Conservation (phyloP, 2,888 invertebrate genomes). For the Heliothis peltigera region DNA sequence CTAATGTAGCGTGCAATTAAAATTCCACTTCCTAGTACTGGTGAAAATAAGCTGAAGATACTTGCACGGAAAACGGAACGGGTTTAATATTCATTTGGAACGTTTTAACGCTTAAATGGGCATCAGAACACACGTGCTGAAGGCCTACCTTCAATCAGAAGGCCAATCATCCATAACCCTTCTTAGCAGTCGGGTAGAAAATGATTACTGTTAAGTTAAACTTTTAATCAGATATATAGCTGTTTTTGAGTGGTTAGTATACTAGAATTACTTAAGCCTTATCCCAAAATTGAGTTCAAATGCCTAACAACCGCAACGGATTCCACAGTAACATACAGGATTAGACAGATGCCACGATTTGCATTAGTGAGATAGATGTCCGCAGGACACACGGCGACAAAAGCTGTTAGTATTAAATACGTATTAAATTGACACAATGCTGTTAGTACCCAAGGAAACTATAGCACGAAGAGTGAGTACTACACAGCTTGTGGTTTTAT, state of each 20-base stretch:
- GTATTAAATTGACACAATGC: neutral
- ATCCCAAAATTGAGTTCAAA: conserved; percentile 17
- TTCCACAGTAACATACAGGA: conserved; percentile 6
- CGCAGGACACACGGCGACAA: neutral
- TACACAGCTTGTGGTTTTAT: neutral
- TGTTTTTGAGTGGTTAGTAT: no score
- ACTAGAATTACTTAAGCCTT: no score
- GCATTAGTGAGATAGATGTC: conserved; percentile 1
- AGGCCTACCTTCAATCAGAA: no score
- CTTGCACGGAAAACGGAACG: conserved; percentile 40
- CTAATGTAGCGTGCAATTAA: conserved; percentile 43
- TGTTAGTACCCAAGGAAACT: neutral
- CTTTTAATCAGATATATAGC: no score
- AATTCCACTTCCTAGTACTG: conserved; percentile 34
- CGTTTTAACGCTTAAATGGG: neutral
- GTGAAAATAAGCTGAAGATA: conserved; percentile 36
- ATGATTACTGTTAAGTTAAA: no score
- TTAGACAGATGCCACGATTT: conserved; percentile 13
- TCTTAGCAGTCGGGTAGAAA: no score
- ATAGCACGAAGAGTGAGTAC: neutral
- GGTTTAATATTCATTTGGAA: conserved; percentile 21
- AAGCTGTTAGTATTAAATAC: neutral
- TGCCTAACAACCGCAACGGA: conserved; percentile 14
- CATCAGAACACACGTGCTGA: neutral
- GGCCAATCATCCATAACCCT: no score